Evolutionary conservation across 2,888 invertebrate genomes (phyloP), one percentile per base, ranked within the genome.

Genomic region (Scaptomyza reducta): DNA sequence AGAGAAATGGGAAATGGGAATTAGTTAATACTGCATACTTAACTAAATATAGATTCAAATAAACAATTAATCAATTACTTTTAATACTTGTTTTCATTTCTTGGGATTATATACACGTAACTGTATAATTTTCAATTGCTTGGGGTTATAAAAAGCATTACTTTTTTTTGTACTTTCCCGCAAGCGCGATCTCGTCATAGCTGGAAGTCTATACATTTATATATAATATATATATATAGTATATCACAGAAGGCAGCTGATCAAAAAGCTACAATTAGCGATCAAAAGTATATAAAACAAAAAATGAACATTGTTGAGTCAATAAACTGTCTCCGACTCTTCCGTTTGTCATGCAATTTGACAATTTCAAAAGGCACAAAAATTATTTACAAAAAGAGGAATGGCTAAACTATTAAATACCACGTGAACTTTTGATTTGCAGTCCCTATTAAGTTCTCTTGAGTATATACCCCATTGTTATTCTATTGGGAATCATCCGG

Each of bases 251-350:
- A 29, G 41, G 45, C 55, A 54, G 31, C 59, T 47, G 74, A 81
- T 74, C 60, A 56, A 59, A 69, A 75, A 61, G 50, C 62, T 53
- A 59, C 71, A 71, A 56, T 50, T 75, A 67, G 56, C 63, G 75
- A 71, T 75, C 75, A 78, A 70, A 79, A 70, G 66, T 68, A 63
- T 53, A 73, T 77, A 60, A 73, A 73, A 73, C 60, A 75, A 74
- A 66, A 47, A 33, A 40, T 31, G 50, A 60, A 63, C 44, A 71
- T 67, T 74, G 60, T 71, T 70, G 73, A 63, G 79, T 79, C 79
- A 79, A 79, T 81, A 79, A 81, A 81, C 76, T 61, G 74, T 46
- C 14, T 7, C 6, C 44, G 51, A 58, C 42, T 66, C 60, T 67
- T 70, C 44, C 65, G 65, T 59, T 71, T 71, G 59, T 60, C 71